These are phyloP conservation scores for Ctenochaetus hawaiiensis DNA, from an alignment of 2,797 vertebrate species.

Conservation along the genomic window DNA sequence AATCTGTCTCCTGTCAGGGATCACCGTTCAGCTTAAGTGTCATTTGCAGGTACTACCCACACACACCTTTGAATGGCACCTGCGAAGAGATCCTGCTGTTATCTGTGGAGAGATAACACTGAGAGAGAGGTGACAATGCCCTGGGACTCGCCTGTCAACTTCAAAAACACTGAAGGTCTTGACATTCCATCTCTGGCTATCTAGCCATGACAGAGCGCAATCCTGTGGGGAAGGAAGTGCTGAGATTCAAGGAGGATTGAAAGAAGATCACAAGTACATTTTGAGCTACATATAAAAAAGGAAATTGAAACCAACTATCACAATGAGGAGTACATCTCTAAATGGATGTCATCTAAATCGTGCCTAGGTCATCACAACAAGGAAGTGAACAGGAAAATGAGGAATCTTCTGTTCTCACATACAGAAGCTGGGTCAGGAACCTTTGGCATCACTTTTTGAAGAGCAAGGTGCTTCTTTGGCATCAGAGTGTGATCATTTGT, in stretches of 20 bases:
- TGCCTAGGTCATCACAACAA: background rate
- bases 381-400: background rate
- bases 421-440: no score
- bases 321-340: background rate
- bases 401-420: no score
- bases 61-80: constrained; percentile 68
- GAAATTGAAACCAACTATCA: constrained; percentile 21
- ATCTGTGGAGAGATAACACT: constrained; percentile 63
- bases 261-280: constrained; percentile 24
- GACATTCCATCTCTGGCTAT: constrained; percentile 45
- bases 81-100: constrained; percentile 70
- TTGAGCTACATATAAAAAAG: constrained; percentile 22
- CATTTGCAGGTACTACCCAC: constrained; percentile 49
- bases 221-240: constrained; percentile 30
- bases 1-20: constrained; percentile 38
- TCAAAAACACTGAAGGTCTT: constrained; percentile 61
- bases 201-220: constrained; percentile 17
- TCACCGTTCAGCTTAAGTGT: constrained; percentile 60
- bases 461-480: no score
- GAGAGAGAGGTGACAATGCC: constrained; percentile 63
- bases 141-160: constrained; percentile 66
- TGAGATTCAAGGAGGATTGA: constrained; percentile 22
- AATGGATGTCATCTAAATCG: constrained; percentile 1
- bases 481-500: no score
- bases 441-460: no score